Conservation (phyloP, 2,113 vertebrate genomes). For the Heloderma charlesbogerti region DNA sequence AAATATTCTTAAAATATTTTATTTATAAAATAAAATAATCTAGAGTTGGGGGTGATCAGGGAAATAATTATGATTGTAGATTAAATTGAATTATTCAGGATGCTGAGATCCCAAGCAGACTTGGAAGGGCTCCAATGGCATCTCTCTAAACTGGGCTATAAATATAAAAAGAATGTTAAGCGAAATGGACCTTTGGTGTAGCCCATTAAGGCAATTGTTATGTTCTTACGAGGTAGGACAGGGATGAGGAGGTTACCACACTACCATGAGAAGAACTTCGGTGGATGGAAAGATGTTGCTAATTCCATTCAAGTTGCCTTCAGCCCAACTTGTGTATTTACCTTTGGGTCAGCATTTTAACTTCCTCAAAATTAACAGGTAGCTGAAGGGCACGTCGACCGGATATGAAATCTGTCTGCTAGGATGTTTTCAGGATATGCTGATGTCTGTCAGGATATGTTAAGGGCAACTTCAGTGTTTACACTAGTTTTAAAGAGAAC, state of each 20-base stretch:
- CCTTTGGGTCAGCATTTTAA: slow-evolving; percentile 38
- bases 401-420: slow-evolving; percentile 44
- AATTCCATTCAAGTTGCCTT: background rate
- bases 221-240: slow-evolving; percentile 38
- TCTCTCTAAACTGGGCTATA: background rate
- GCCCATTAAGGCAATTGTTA: background rate
- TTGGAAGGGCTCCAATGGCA: background rate
- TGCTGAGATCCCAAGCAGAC: background rate
- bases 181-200: background rate
- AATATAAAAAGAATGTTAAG: background rate
- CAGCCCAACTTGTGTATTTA: background rate
- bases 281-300: slow-evolving; percentile 37
- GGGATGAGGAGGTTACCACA: slow-evolving; percentile 43
- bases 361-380: background rate
- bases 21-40: background rate
- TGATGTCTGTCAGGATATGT: slow-evolving; percentile 36
- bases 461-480: slow-evolving; percentile 34
- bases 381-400: slow-evolving; percentile 38
- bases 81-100: background rate
- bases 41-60: background rate
- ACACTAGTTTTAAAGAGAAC: slow-evolving; percentile 24
- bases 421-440: slow-evolving; percentile 44
- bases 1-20: background rate
- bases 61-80: background rate
- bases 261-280: slow-evolving; percentile 48